Base-by-base conservation (phyloP, 1,140 invertebrate species). In the Papilio polyxenes region DNA sequence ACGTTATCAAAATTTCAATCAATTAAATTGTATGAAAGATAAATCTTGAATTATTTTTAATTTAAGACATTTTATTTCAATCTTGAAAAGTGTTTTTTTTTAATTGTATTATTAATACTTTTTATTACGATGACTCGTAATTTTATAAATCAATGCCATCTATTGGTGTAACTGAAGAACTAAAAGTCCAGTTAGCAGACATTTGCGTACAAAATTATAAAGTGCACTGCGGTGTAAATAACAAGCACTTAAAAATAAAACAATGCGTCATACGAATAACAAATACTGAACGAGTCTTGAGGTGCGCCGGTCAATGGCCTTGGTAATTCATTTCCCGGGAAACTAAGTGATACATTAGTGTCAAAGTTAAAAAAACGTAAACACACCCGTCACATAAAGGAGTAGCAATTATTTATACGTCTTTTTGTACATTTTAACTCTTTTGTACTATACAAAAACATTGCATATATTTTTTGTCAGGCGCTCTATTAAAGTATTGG, bases 241-340 rank as follows among this genome's bases (percentile, higher is more conserved):
- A 37, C 31, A 72, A 72, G 31, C 65, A 72, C 13, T 40, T 72
- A 72, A 72, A 72, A 72, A 37, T 72, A 72, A 72, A 72, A 72
- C 65, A 72, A 72, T 72, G 65, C 65, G 65, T 72, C 65, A 72
- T 69, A 69, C 62, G 59, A 62, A 9, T 23, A 72, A 31, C 65
- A 72, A 37, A 72, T 15, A 72, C 59, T 37, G 65, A 31, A 31
- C 65, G 65, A 31, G 65, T 11, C 65, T 37, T 6, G 23, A 72
- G 65, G 31, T 37, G 65, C 31, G 65, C 31, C 65, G 65, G 65
- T 37, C 65, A 72, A 37, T 13, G 65, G 31, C 65, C 31, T 72
- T 40, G 65, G 11, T 72, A 31, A 15, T 69, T 11, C 65, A 72
- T 72, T 72, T 72, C 31, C 31, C 65, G 37, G 31, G 23, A 8